These are phyloP conservation scores for Parnassius smintheus DNA, from an alignment of 2,888 invertebrate genomes.

Conservation along the genomic window DNA sequence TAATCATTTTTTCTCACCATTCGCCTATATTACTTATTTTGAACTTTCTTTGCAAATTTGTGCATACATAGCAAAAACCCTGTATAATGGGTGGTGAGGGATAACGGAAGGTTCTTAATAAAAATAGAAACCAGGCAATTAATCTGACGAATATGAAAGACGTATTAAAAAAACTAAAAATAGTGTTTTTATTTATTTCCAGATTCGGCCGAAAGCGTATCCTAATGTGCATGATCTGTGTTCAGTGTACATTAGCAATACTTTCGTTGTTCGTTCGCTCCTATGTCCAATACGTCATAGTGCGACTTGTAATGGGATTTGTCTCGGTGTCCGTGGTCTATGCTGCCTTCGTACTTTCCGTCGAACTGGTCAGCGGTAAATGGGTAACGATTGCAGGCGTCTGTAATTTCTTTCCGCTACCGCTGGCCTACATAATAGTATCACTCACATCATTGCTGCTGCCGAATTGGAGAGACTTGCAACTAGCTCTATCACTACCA, in stretches of 20 bases:
- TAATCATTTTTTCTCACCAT: too few relatives aligned
- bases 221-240: conserved; percentile 85
- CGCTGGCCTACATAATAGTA: conserved; percentile 87
- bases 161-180: too few relatives aligned
- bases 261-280: conserved; percentile 86
- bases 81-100: not conserved
- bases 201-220: conserved; percentile 88
- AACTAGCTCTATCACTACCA: conserved; percentile 87
- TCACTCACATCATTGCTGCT: conserved; percentile 86
- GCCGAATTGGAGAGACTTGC: conserved; percentile 87
- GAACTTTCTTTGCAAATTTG: too few relatives aligned
- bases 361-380: conserved; percentile 89
- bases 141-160: too few relatives aligned
- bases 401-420: conserved; percentile 89
- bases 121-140: too few relatives aligned
- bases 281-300: conserved; percentile 85
- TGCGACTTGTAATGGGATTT: conserved; percentile 86
- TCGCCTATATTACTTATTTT: too few relatives aligned
- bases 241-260: conserved; percentile 85
- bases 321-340: conserved; percentile 91
- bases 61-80: not conserved
- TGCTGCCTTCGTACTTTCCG: conserved; percentile 89
- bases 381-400: conserved; percentile 91
- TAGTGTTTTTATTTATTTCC: conserved; percentile 37
- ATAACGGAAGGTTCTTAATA: too few relatives aligned